Evolutionary conservation across 2,113 vertebrate species (phyloP).

Genomic region (Muscicapa adusta): DNA sequence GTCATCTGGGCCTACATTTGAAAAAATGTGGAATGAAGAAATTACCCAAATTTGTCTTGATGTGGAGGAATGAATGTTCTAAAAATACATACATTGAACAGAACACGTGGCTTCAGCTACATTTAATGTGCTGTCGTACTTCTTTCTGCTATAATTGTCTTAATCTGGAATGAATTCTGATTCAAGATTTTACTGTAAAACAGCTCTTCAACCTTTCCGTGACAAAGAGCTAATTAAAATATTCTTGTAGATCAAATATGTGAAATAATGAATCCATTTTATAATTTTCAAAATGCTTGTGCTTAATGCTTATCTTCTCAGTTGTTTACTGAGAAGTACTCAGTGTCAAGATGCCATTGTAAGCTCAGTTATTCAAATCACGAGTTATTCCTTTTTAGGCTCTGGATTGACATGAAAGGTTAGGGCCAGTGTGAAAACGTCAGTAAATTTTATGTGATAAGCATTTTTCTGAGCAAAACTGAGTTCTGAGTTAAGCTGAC

Average conservation of each 20-base stretch:
- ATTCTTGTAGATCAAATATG: not conserved
- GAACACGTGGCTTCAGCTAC: not conserved
- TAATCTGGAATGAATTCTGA: not conserved
- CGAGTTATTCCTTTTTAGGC: not conserved
- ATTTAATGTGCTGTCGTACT: not conserved
- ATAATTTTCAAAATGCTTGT: not conserved
- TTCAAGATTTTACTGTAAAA: not conserved
- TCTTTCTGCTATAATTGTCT: conserved; percentile 4
- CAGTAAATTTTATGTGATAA: not conserved
- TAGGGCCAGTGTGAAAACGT: not conserved
- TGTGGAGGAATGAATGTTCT: not conserved
- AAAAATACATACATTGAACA: not conserved
- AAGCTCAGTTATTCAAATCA: not conserved
- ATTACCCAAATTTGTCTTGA: not conserved
- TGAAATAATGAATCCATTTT: not conserved
- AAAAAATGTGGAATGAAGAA: not conserved
- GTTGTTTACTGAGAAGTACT: not conserved
- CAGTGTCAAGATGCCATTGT: not conserved
- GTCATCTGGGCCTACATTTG: not conserved
- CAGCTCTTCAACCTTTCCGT: not conserved
- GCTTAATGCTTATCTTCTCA: not conserved
- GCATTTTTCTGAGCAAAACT: not conserved
- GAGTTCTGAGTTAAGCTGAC: not conserved
- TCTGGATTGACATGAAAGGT: not conserved
- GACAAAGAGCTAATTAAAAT: not conserved